Percentiles rank a stretch among this genome's conserved stretches.
Conservation (phyloP, 2,113 vertebrate genomes). For the Bubo scandiacus region DNA sequence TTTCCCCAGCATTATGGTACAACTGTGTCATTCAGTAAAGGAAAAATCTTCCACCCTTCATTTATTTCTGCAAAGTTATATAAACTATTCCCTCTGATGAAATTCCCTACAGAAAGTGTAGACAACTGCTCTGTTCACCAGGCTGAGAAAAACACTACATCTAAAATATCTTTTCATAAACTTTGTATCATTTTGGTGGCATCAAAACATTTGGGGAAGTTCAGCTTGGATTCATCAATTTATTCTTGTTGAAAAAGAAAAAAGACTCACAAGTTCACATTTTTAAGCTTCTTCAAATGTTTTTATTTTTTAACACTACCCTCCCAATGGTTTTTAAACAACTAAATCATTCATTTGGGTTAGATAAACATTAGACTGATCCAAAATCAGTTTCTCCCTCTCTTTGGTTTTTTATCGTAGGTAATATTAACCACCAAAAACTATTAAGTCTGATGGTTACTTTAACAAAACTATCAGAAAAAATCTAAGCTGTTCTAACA, state of each 20-base stretch:
- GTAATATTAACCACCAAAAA: not conserved
- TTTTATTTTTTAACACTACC: not conserved
- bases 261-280: not conserved
- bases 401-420: not conserved
- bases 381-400: not conserved
- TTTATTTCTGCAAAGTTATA: not conserved
- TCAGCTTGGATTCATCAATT: not conserved
- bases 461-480: not conserved
- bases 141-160: not conserved
- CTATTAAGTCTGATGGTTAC: not conserved
- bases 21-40: not conserved
- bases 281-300: not conserved
- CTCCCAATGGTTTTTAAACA: not conserved
- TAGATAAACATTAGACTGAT: not conserved
- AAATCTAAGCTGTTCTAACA: not conserved
- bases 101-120: not conserved
- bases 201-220: not conserved
- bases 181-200: not conserved
- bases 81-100: not conserved
- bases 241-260: not conserved
- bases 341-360: not conserved
- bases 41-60: not conserved
- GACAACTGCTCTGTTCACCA: not conserved
- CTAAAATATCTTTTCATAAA: not conserved
- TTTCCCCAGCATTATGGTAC: not conserved